Conservation (phyloP, 2,888 invertebrate species). For the Aphrophora alni region DNA sequence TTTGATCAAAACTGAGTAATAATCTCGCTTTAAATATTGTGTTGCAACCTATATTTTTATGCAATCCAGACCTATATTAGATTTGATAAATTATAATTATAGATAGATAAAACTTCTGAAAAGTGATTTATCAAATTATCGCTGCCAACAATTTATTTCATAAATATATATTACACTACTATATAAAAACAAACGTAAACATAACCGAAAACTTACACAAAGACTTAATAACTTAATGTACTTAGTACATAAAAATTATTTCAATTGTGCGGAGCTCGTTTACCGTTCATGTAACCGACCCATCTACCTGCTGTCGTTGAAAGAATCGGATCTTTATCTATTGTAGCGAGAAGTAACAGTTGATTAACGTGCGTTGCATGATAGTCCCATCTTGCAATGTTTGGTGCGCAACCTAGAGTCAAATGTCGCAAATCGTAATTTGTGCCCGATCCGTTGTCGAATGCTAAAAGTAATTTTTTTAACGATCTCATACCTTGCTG, state of each 20-base stretch:
- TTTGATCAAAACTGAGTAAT: too few species aligned
- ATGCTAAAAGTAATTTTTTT: conserved; percentile 85
- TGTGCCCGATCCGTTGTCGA: conserved; percentile 89
- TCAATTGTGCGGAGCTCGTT: conserved; percentile 91
- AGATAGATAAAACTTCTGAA: not conserved
- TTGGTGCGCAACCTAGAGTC: conserved; percentile 86
- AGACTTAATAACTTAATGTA: not conserved
- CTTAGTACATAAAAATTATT: not conserved
- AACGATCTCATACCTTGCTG: conserved; percentile 83
- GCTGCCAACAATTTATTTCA: not conserved
- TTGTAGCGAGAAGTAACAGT: conserved; percentile 82
- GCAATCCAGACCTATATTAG: too few species aligned
- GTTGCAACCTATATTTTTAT: too few species aligned
- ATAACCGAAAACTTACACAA: not conserved
- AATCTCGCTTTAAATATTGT: too few species aligned
- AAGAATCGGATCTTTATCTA: conserved; percentile 83
- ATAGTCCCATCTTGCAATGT: conserved; percentile 97
- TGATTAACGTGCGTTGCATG: conserved; percentile 99
- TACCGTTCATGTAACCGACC: conserved; percentile 96
- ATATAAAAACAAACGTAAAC: not conserved
- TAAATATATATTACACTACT: not conserved
- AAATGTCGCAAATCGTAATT: conserved; percentile 96
- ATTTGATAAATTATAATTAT: too few species aligned
- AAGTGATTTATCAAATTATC: not conserved
- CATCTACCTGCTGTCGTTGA: conserved; percentile 87